phyloP scores from a whole-genome alignment of 2,888 invertebrate genomes.

The Agrochola circellaris region DNA sequence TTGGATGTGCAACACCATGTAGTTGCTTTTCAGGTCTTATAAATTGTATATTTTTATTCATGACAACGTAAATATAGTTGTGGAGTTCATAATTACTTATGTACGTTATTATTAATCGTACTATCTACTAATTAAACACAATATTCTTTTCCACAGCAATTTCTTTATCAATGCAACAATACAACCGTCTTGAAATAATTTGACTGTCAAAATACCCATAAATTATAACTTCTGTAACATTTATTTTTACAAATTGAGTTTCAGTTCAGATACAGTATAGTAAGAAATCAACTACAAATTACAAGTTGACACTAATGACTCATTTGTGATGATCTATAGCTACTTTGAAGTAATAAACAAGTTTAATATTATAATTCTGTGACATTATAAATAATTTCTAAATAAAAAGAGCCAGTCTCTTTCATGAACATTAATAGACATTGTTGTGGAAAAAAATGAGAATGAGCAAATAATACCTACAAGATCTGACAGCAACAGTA shows the following conservation, averaged over 20 bases:
- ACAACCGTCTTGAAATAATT: background rate
- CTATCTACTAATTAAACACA: background rate
- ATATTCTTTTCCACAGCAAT: background rate
- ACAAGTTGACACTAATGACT: slow-evolving; percentile 64
- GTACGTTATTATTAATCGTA: background rate
- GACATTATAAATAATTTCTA: slow-evolving; percentile 48
- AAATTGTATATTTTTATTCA: background rate
- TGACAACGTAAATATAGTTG: background rate
- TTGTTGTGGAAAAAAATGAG: slow-evolving; percentile 28
- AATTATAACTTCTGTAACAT: slow-evolving; percentile 24
- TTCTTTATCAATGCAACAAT: background rate
- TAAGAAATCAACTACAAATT: slow-evolving; percentile 57
- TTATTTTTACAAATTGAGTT: slow-evolving; percentile 48
- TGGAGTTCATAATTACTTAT: background rate
- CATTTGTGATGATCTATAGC: slow-evolving; percentile 64
- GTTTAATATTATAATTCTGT: slow-evolving; percentile 26
- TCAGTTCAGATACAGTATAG: slow-evolving; percentile 28
- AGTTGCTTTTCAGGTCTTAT: background rate
- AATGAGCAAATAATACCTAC: too few species aligned
- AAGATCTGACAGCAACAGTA: background rate
- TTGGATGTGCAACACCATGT: background rate
- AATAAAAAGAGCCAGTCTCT: slow-evolving; percentile 31
- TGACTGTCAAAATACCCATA: slow-evolving; percentile 23
- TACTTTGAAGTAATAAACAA: slow-evolving; percentile 53
- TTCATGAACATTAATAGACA: slow-evolving; percentile 34